Evolutionary conservation across 1,140 invertebrate species (phyloP).

Genomic region (Ylistrum balloti): DNA sequence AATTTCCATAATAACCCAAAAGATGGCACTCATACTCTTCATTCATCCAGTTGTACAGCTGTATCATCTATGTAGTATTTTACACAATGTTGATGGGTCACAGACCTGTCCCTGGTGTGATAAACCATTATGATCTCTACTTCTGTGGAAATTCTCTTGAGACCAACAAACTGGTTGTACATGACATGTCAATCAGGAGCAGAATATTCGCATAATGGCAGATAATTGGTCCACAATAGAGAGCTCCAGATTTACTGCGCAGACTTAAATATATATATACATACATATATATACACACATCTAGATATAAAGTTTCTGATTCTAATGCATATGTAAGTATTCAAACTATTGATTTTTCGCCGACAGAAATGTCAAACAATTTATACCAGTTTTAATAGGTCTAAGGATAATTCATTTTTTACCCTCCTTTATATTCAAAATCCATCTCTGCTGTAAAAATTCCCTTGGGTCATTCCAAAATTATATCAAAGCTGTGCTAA

Average conservation of each 20-base stretch:
- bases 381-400: not conserved
- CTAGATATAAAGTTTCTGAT: not conserved
- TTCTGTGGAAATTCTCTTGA: not conserved
- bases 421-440: not conserved
- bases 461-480: no score
- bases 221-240: slow-evolving; percentile 8
- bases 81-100: not conserved
- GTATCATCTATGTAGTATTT: no score
- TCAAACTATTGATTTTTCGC: not conserved
- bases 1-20: no score
- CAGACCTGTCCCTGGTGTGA: not conserved
- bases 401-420: no score
- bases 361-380: not conserved
- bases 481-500: no score
- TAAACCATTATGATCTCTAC: not conserved
- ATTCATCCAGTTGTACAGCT: no score
- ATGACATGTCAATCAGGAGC: not conserved
- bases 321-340: not conserved
- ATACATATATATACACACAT: not conserved
- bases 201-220: not conserved
- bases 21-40: no score
- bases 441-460: not conserved
- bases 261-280: no score
- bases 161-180: not conserved
- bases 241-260: not conserved